These are phyloP conservation scores for Campoletis raptor DNA, from an alignment of 2,888 invertebrate species.

Conservation along the genomic window DNA sequence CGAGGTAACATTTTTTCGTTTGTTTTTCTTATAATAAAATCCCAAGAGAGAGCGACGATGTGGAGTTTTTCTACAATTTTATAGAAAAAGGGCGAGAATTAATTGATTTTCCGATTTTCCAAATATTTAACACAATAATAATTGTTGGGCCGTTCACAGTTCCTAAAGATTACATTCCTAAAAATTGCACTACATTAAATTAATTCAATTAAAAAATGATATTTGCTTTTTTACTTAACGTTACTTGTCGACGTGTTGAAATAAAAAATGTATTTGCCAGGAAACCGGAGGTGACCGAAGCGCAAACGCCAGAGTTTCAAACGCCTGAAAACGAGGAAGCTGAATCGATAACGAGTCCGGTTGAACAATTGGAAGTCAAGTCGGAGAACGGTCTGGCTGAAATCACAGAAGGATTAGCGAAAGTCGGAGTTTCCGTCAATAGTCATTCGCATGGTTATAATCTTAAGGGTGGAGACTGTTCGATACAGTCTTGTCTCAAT, in stretches of 20 bases:
- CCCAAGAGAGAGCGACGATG: background rate
- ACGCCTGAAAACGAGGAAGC: conserved; percentile 45
- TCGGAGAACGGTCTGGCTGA: conserved; percentile 73
- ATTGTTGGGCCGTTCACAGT: too few relatives aligned
- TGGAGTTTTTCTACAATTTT: background rate
- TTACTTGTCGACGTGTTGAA: background rate
- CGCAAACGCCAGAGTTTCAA: conserved; percentile 38
- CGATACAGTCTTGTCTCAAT: conserved; percentile 95
- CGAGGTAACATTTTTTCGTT: conserved; percentile 39
- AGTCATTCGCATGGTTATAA: conserved; percentile 87
- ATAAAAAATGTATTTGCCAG: conserved; percentile 12
- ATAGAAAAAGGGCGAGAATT: too few relatives aligned
- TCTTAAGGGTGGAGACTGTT: conserved; percentile 92
- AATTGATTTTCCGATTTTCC: too few relatives aligned
- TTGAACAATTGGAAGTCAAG: conserved; percentile 42
- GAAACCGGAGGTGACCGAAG: conserved; percentile 33
- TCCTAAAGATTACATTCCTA: too few relatives aligned
- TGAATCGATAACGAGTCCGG: conserved; percentile 42
- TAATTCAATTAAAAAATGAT: too few relatives aligned
- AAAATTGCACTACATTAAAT: too few relatives aligned
- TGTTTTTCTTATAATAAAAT: background rate
- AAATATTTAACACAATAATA: too few relatives aligned
- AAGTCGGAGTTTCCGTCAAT: conserved; percentile 70
- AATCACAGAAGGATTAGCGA: conserved; percentile 74
- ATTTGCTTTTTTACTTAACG: too few relatives aligned